phyloP scores from a whole-genome alignment of 1,140 invertebrate genomes.

The Zaprionus ornatus region DNA sequence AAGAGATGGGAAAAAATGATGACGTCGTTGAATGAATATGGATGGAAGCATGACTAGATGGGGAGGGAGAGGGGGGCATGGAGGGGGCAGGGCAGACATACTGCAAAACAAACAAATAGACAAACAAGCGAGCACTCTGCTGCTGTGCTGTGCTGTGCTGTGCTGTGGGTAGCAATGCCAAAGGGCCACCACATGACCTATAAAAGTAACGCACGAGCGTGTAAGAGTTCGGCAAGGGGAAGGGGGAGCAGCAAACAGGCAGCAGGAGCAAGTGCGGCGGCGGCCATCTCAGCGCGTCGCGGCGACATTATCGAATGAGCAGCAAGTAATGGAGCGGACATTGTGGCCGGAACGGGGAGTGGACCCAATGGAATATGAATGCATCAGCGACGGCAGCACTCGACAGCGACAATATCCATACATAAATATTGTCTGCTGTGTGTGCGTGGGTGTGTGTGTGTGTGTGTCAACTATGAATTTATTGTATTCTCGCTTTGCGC shows the following conservation, averaged over 20 bases:
- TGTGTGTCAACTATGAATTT: constrained; percentile 65
- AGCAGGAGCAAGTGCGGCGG: constrained; percentile 20
- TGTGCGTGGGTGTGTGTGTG: constrained; percentile 3
- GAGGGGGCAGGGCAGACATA: constrained; percentile 2
- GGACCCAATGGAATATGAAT: constrained; percentile 80
- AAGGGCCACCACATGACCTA: constrained; percentile 62
- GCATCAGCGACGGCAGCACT: constrained; percentile 53
- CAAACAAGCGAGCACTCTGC: constrained; percentile 66
- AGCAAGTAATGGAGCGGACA: constrained; percentile 63
- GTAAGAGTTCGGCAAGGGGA: neutral
- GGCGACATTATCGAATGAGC: constrained; percentile 72
- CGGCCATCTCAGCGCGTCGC: constrained; percentile 11
- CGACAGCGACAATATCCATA: constrained; percentile 39
- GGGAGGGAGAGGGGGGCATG: neutral
- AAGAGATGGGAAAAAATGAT: constrained; percentile 57
- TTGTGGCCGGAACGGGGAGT: constrained; percentile 20
- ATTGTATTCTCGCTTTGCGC: constrained; percentile 59
- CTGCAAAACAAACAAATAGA: constrained; percentile 70
- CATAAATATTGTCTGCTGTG: constrained; percentile 19
- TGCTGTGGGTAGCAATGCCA: constrained; percentile 33
- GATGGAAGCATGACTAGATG: constrained; percentile 22
- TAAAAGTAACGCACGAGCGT: constrained; percentile 54
- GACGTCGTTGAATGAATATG: constrained; percentile 55
- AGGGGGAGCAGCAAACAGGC: neutral
- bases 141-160: too few species aligned